phyloP scores from a whole-genome alignment of 2,113 vertebrate species.

The Australoheros scitulus region DNA sequence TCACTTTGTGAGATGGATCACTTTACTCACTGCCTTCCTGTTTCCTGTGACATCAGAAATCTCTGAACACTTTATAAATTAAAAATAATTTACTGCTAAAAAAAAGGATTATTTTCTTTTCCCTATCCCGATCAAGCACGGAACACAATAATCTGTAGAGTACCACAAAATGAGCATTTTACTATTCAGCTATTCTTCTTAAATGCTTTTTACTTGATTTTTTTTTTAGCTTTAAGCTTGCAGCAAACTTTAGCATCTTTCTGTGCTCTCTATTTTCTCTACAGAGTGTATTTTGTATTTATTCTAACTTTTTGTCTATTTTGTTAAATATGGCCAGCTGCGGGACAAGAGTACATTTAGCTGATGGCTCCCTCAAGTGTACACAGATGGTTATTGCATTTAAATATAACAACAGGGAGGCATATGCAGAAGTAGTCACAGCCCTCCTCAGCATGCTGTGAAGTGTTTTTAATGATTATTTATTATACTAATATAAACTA shows the following conservation, averaged over 20 bases:
- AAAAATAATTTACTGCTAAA: too few species aligned
- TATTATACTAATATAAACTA: too few species aligned
- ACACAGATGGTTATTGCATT: neutral
- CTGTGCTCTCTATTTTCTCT: neutral
- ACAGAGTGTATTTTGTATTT: neutral
- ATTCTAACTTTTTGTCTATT: neutral
- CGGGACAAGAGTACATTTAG: neutral
- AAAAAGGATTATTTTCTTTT: neutral
- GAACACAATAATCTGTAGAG: neutral
- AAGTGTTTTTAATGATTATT: neutral
- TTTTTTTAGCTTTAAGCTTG: neutral
- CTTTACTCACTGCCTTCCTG: neutral
- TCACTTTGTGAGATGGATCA: neutral
- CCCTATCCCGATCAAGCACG: neutral
- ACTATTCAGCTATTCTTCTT: too few species aligned
- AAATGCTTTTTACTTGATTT: too few species aligned
- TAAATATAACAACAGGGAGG: neutral
- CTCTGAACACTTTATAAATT: too few species aligned
- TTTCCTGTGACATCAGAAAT: neutral
- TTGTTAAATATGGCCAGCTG: neutral
- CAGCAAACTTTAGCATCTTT: neutral
- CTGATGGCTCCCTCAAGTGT: conserved; percentile 31
- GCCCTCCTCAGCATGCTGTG: too few species aligned
- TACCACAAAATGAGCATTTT: too few species aligned
- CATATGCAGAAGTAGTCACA: neutral